Percentiles rank a stretch among this genome's conserved stretches.
phyloP scores from a whole-genome alignment of 2,888 invertebrate species.

The Conus canariensis region DNA sequence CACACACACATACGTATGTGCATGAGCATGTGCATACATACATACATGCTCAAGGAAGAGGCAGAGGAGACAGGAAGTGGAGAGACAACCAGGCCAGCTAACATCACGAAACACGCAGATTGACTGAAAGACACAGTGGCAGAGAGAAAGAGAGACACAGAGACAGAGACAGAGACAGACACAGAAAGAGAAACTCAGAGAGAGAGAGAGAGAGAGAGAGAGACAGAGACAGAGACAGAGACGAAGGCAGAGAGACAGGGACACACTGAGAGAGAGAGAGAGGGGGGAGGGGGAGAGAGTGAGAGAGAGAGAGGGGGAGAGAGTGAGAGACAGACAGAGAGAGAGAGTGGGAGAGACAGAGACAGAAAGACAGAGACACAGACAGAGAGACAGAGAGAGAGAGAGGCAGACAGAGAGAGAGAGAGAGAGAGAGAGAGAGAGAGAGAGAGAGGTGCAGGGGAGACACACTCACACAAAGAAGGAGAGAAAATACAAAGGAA shows the following conservation, averaged over 20 bases:
- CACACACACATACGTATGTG: too few relatives aligned
- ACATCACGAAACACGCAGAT: too few relatives aligned
- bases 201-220: not conserved
- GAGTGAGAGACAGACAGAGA: too few relatives aligned
- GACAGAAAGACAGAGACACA: not conserved
- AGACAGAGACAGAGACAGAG: not conserved
- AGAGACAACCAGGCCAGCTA: too few relatives aligned
- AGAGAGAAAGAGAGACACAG: not conserved
- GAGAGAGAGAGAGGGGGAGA: not conserved
- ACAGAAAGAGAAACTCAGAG: not conserved
- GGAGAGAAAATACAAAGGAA: not conserved
- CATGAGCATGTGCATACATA: too few relatives aligned
- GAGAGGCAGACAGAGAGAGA: constrained; percentile 12
- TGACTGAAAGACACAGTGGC: too few relatives aligned
- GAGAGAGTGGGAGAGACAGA: not conserved
- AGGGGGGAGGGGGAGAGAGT: too few relatives aligned
- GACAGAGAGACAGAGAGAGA: not conserved
- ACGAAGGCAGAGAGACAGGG: too few relatives aligned
- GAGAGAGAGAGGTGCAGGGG: not conserved
- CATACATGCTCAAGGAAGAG: too few relatives aligned
- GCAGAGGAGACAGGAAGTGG: too few relatives aligned
- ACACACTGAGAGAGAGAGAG: too few relatives aligned
- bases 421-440: constrained; percentile 12
- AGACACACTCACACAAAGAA: not conserved
- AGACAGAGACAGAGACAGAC: constrained; percentile 17